These are phyloP conservation scores for Ramazzottius varieornatus DNA, from an alignment of 2,888 invertebrate species.

Conservation along the genomic window DNA sequence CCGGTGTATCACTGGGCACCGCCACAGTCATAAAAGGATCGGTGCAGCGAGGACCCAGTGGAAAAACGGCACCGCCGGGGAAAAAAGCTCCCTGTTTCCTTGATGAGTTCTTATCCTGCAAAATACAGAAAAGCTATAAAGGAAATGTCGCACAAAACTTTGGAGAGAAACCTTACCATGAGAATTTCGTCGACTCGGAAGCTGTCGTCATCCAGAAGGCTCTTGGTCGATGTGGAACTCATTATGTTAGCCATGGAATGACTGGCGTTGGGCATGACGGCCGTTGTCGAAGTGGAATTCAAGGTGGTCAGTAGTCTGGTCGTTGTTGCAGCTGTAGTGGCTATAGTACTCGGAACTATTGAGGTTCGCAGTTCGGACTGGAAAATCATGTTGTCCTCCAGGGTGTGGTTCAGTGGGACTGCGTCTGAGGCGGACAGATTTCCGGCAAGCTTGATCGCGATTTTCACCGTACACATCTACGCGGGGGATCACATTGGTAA, in stretches of 20 bases:
- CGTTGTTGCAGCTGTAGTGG: neutral
- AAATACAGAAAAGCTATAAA: too few species aligned
- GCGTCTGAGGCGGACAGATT: neutral
- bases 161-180: too few species aligned
- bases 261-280: neutral
- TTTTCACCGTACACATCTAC: neutral
- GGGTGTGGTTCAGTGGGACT: neutral
- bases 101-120: neutral
- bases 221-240: too few species aligned
- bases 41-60: neutral
- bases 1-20: neutral
- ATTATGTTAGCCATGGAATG: neutral
- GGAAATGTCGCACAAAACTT: too few species aligned
- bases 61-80: neutral
- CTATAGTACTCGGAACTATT: neutral
- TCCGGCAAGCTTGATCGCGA: neutral
- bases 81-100: neutral
- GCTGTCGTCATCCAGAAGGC: too few species aligned
- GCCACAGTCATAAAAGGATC: neutral
- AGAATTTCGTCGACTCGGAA: too few species aligned
- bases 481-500: neutral
- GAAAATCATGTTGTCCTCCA: neutral
- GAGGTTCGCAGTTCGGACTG: neutral
- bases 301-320: neutral
- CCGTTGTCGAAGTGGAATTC: neutral